Base-by-base conservation (phyloP, 92 coral and sea anemone genomes). In the Meandrina meandrites region DNA sequence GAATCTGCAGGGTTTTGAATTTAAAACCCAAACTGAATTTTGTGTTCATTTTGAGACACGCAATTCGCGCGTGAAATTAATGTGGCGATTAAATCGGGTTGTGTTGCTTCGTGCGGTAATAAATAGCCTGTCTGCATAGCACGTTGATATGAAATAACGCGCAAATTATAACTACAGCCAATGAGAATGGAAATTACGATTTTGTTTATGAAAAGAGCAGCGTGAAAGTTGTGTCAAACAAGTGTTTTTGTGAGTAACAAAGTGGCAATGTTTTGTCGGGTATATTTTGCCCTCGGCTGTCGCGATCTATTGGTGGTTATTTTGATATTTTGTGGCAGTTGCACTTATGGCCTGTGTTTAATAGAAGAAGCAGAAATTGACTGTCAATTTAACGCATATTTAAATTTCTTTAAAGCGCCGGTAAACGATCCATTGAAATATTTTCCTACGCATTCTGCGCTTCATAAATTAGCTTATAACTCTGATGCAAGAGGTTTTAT, bases 151-250 rank as follows among this genome's bases (percentile, higher is more conserved):
- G 58, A 70, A 83, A 72, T 50, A 83, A 34, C 79, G 72, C 64
- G 69, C 79, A 27, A 67, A 71, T 81, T 83, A 54, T 19, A 72
- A 53, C 86, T 62, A 21, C 79, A 50, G 22, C 86, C 86, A 83
- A 83, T 83, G 50, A 83, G 79, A 72, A 15, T 30, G 22, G 37
- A 82, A 48, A 82, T 48, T 82, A 30, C 71, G 62, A 14, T 80
- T 74, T 72, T 83, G 79, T 72, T 83, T 72, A 68, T 82, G 78
- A 71, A 56, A 74, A 16, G 80, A 84, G 56, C 87, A 56, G 87
- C 51, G 80, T 56, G 87, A 35, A 37, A 67, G 35, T 40, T 84
- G 72, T 74, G 37, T 84, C 87, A 56, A 84, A 84, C 67, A 84
- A 84, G 50, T 84, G 73, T 84, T 84, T 75, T 84, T 68, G 51